Percentiles rank a stretch among this genome's conserved stretches.
These are phyloP conservation scores for Homarus americanus DNA, from an alignment of 1,140 invertebrate species.

Conservation along the genomic window DNA sequence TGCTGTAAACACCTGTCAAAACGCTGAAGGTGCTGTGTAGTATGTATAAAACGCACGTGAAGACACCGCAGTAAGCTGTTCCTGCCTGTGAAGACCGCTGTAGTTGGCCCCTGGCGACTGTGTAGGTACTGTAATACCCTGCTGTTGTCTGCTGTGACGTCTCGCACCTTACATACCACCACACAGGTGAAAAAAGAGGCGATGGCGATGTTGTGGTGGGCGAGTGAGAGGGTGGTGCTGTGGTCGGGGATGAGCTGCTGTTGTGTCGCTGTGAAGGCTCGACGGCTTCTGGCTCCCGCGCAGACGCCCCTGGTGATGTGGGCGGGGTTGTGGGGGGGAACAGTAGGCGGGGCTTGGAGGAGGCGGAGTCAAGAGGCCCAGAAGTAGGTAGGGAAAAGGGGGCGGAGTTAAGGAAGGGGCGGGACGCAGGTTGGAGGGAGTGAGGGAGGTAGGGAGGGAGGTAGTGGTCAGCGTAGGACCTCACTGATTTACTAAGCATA, in stretches of 20 bases:
- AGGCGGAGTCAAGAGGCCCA: neutral
- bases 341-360: conserved; percentile 11
- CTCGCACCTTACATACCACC: neutral
- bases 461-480: conserved; percentile 19
- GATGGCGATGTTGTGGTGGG: too few relatives aligned
- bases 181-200: too few relatives aligned
- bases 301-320: neutral
- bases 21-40: too few relatives aligned
- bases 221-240: neutral
- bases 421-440: neutral
- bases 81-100: too few relatives aligned
- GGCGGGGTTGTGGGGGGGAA: neutral
- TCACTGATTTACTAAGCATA: conserved; percentile 44
- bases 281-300: neutral
- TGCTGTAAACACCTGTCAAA: too few relatives aligned
- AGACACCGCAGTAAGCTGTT: too few relatives aligned
- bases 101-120: too few relatives aligned
- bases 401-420: neutral
- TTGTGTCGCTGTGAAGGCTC: neutral
- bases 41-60: too few relatives aligned
- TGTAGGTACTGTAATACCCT: too few relatives aligned
- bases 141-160: neutral
- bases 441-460: neutral
- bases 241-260: neutral
- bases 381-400: neutral